Conservation (phyloP, 2,797 vertebrate species). For the Poeciliopsis gracilis region DNA sequence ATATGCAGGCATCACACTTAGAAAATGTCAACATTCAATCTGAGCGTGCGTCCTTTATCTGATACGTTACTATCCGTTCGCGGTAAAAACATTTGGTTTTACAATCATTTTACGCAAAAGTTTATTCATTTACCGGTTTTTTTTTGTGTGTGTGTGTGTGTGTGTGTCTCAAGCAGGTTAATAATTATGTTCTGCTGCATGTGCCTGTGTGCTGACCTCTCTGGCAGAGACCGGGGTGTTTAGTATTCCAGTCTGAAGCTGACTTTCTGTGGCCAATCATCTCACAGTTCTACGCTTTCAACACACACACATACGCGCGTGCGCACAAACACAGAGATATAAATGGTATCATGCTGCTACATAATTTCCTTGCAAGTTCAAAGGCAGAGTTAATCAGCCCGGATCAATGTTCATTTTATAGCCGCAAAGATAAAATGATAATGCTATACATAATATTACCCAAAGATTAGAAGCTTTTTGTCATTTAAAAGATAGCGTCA, state of each 20-base stretch:
- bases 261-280: conserved; percentile 61
- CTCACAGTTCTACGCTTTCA: conserved; percentile 43
- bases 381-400: conserved; percentile 65
- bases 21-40: conserved; percentile 3
- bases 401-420: conserved; percentile 63
- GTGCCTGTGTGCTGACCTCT: conserved; percentile 65
- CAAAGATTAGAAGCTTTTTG: conserved; percentile 51
- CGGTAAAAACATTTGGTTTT: conserved; percentile 3
- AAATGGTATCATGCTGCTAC: conserved; percentile 46
- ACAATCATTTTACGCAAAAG: conserved; percentile 8
- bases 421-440: conserved; percentile 61
- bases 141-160: background rate
- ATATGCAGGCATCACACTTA: conserved; percentile 3
- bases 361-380: conserved; percentile 55
- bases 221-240: conserved; percentile 52
- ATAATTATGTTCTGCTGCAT: conserved; percentile 59
- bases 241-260: conserved; percentile 61
- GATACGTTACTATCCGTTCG: background rate
- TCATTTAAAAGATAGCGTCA: conserved; percentile 33
- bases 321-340: conserved; percentile 19
- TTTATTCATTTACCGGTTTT: conserved; percentile 22
- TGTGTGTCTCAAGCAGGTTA: conserved; percentile 35
- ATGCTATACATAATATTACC: conserved; percentile 46
- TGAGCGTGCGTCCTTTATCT: conserved; percentile 6
- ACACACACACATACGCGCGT: conserved; percentile 24